phyloP scores from a whole-genome alignment of 2,888 invertebrate species.

The Chydorus sphaericus region DNA sequence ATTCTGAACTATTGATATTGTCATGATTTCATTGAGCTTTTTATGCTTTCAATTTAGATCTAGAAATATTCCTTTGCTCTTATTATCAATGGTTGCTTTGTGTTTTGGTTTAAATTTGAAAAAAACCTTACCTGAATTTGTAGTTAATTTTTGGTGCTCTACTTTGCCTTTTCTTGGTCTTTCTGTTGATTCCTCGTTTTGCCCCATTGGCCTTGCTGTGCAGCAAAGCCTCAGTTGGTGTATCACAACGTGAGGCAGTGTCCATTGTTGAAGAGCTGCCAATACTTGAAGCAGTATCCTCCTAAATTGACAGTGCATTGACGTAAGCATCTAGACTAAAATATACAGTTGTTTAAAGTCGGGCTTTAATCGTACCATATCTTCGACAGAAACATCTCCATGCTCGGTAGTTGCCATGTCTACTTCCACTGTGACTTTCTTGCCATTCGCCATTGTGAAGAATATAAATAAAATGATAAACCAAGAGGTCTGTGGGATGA shows the following conservation, averaged over 20 bases:
- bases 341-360: not conserved
- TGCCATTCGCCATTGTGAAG: too few species aligned
- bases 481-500: too few species aligned
- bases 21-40: too few species aligned
- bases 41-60: too few species aligned
- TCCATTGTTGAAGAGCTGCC: slow-evolving; percentile 66
- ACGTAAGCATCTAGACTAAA: not conserved
- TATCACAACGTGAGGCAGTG: slow-evolving; percentile 64
- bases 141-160: slow-evolving; percentile 50
- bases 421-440: too few species aligned
- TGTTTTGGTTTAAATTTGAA: not conserved
- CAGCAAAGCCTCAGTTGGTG: slow-evolving; percentile 61
- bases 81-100: too few species aligned
- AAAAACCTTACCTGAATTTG: slow-evolving; percentile 48
- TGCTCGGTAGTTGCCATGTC: not conserved
- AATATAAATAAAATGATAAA: too few species aligned
- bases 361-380: not conserved
- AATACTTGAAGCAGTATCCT: slow-evolving; percentile 60
- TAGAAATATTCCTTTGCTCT: too few species aligned
- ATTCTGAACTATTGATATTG: too few species aligned
- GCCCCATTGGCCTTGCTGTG: too few species aligned
- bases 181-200: slow-evolving; percentile 38
- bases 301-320: not conserved
- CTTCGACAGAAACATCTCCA: not conserved
- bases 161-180: slow-evolving; percentile 43